Conservation (phyloP, 2,797 vertebrate genomes). For the Lutjanus campechanus region DNA sequence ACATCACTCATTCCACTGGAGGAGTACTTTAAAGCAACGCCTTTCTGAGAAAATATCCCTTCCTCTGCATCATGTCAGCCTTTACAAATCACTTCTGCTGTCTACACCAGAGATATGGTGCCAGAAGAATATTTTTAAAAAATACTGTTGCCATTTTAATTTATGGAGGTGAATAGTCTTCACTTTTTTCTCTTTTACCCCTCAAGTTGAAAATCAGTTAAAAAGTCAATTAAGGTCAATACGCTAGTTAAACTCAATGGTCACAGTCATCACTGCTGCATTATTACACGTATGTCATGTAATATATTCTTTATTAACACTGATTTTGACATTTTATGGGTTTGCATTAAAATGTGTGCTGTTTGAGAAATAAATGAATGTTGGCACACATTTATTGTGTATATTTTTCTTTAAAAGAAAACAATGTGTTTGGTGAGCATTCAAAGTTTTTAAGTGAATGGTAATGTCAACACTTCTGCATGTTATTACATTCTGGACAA, state of each 20-base stretch:
- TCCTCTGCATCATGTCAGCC: not conserved
- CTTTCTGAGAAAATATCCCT: slow-evolving; percentile 70
- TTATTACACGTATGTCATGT: not conserved
- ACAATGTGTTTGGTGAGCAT: not conserved
- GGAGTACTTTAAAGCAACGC: slow-evolving; percentile 85
- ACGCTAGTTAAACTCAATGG: slow-evolving; percentile 20
- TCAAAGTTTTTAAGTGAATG: not conserved
- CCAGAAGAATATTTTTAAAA: slow-evolving; percentile 1
- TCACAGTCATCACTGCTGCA: not conserved
- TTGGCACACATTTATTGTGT: slow-evolving; percentile 9
- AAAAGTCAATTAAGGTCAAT: slow-evolving; percentile 5
- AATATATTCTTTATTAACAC: slow-evolving; percentile 25
- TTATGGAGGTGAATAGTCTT: slow-evolving; percentile 9
- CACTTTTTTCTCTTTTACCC: not conserved
- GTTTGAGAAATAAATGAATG: slow-evolving; percentile 55
- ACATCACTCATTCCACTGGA: slow-evolving; percentile 78
- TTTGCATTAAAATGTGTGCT: slow-evolving; percentile 28
- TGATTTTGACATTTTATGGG: slow-evolving; percentile 14
- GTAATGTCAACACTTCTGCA: not conserved
- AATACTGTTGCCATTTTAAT: slow-evolving; percentile 23
- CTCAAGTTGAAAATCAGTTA: not conserved
- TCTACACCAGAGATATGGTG: not conserved
- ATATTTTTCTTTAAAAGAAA: not conserved
- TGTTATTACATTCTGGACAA: not conserved
- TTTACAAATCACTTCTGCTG: slow-evolving; percentile 20